Conservation (phyloP, 92 coral and sea anemone genomes). For the Parazoanthus swiftii region DNA sequence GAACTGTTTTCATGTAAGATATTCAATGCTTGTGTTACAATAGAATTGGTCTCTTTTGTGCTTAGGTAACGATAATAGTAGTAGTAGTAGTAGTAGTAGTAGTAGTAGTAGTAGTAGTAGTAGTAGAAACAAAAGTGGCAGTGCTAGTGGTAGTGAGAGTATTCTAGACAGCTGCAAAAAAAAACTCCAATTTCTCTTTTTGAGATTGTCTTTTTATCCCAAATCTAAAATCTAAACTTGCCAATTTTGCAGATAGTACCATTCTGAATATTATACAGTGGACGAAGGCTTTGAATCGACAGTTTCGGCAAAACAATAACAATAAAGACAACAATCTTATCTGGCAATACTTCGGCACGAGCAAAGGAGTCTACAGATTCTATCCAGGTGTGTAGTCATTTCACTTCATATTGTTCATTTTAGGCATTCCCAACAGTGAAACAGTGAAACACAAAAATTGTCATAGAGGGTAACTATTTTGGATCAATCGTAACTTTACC, state of each 20-base stretch:
- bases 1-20: too few species aligned
- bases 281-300: slow-evolving; percentile 68
- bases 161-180: neutral
- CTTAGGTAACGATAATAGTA: too few species aligned
- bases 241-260: slow-evolving; percentile 54
- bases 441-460: too few species aligned
- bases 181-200: neutral
- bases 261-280: slow-evolving; percentile 78
- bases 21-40: too few species aligned
- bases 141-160: too few species aligned
- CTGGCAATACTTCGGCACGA: slow-evolving; percentile 93
- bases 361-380: slow-evolving; percentile 85
- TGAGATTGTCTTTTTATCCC: neutral
- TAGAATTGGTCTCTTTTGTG: too few species aligned
- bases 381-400: slow-evolving; percentile 74
- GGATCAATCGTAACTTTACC: too few species aligned
- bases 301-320: slow-evolving; percentile 57
- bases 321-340: slow-evolving; percentile 50
- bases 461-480: too few species aligned
- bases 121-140: too few species aligned
- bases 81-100: neutral
- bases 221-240: neutral
- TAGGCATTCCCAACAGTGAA: too few species aligned
- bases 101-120: neutral
- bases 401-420: too few species aligned